Evolutionary conservation across 2,888 invertebrate genomes (phyloP), one percentile per base, ranked within the genome.

Genomic region (Gandaritis pyraliata): DNA sequence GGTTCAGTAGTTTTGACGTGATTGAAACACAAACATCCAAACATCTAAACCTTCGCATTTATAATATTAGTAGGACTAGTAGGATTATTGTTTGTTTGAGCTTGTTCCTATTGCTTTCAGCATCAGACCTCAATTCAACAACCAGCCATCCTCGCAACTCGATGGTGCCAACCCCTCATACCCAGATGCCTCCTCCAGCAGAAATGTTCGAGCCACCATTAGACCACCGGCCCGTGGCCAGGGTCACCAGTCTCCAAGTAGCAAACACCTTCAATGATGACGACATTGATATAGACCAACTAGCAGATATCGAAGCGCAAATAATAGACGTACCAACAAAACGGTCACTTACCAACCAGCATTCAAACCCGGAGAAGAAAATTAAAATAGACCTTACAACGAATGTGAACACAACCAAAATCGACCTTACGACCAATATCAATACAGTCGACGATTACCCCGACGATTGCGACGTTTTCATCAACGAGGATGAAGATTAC

Each of bases 281-380:
- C 0, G 85, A 88, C 33, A 85, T 86, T 43, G 88, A 90, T 64
- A 47, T 90, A 0, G 83, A 87, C 39, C 83, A 88, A 70, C 61
- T 90, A 15, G 86, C 82, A 0, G 85, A 80, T 0, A 79, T 91
- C 47, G 91, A 91, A 72, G 85, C 82, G 1, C 79, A 88, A 72
- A 68, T 82, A 3, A 66, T 65, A 6, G 77, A 80, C 12, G 75
- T 74, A 39, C 72, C 78, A 0, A 69, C 59, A 2, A 90, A 88
- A 72, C 75, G 88, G 64, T 49, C 80, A 0, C 66, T 76, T 0
- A 64, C 65, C 1, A 73, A 77, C 8, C 46, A 68, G 0, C 60
- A 63, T 38, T 57, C 68, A 6, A 79, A 82, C 52, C 83, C 86
- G 1, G 86, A 83, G 50, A 89, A 90, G 66, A 86, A 80, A 77